Conservation (phyloP, 2,888 invertebrate species). For the Arenicola marina region DNA sequence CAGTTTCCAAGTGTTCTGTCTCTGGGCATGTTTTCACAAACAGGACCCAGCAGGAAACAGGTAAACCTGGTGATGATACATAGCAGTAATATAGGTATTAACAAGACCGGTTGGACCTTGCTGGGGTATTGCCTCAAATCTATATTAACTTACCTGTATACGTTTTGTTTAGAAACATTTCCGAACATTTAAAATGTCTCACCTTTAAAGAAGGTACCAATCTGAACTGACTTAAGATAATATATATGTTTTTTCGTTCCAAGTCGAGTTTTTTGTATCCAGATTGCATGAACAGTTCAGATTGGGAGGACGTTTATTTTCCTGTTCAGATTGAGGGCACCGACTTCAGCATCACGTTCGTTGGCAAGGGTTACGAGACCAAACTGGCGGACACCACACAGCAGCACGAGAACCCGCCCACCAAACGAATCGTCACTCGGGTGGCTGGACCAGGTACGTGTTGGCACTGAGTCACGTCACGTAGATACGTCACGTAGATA, state of each 20-base stretch:
- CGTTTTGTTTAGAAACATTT: no score
- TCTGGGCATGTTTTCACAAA: constrained; percentile 70
- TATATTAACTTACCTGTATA: neutral
- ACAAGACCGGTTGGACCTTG: neutral
- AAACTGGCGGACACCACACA: constrained; percentile 67
- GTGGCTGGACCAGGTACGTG: constrained; percentile 61
- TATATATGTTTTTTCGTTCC: no score
- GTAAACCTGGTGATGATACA: constrained; percentile 38
- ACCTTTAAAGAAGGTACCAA: no score
- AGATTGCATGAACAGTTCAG: no score
- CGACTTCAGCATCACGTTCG: constrained; percentile 72
- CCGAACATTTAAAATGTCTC: no score
- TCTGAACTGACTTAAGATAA: no score
- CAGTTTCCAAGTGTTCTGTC: constrained; percentile 76
- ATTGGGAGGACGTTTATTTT: no score
- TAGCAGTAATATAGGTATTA: neutral
- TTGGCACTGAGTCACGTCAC: no score
- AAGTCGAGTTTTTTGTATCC: no score
- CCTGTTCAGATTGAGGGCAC: constrained; percentile 65
- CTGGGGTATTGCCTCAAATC: neutral
- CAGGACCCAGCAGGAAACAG: constrained; percentile 66
- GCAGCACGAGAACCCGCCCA: constrained; percentile 67
- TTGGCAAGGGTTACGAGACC: constrained; percentile 80
- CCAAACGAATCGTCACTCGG: constrained; percentile 43
- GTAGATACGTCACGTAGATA: no score